Conservation (phyloP, 2,797 vertebrate species). For the Rhabdophis nuchalis region DNA sequence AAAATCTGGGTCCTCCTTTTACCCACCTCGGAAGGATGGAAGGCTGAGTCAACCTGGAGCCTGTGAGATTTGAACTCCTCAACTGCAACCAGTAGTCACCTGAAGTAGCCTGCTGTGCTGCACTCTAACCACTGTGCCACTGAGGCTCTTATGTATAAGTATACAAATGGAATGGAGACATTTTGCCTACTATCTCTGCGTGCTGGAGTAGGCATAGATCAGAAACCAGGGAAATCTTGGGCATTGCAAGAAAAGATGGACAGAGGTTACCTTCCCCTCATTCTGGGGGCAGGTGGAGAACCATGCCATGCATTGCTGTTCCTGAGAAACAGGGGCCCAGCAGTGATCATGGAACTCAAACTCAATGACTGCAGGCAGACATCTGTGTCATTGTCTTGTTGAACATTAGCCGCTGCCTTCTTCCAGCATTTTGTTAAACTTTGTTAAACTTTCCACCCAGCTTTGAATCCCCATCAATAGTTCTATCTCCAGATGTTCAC, state of each 20-base stretch:
- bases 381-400: background rate
- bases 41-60: no score
- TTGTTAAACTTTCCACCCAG: background rate
- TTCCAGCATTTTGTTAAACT: background rate
- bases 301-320: background rate
- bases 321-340: background rate
- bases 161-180: no score
- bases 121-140: no score
- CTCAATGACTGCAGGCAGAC: background rate
- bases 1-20: no score
- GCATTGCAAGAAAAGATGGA: background rate
- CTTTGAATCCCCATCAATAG: background rate
- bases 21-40: no score
- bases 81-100: no score
- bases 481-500: background rate
- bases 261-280: background rate
- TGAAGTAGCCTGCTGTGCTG: no score
- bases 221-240: background rate
- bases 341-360: background rate
- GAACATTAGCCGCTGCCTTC: background rate
- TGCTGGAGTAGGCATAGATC: background rate
- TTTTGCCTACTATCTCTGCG: no score
- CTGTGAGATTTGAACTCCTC: no score
- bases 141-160: no score
- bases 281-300: background rate